Evolutionary conservation across 2,888 invertebrate species (phyloP).

Genomic region (Eubasilissa splendida): DNA sequence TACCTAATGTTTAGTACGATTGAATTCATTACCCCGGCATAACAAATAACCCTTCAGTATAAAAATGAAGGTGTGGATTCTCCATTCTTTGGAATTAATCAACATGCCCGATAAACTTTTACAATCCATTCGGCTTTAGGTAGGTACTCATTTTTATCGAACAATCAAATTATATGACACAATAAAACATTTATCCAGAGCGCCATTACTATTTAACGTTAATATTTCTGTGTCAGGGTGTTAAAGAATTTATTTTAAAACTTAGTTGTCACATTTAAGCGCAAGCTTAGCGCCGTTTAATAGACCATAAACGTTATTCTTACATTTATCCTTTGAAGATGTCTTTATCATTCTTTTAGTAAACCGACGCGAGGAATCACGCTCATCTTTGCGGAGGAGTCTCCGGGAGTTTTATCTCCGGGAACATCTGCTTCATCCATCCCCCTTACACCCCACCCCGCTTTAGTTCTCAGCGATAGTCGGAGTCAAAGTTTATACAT

Average conservation of each 20-base stretch:
- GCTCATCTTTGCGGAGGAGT: slow-evolving; percentile 6
- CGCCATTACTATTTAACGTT: slow-evolving; percentile 10
- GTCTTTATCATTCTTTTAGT: not conserved
- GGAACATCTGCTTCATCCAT: not conserved
- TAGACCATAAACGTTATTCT: slow-evolving; percentile 26
- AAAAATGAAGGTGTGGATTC: too few species aligned
- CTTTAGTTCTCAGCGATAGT: not conserved
- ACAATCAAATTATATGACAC: slow-evolving; percentile 34
- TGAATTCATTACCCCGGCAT: too few species aligned
- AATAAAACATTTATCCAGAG: slow-evolving; percentile 25
- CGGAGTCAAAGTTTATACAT: not conserved
- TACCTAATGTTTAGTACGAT: too few species aligned
- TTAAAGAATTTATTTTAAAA: slow-evolving; percentile 37
- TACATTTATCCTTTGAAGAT: slow-evolving; percentile 21
- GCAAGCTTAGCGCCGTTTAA: slow-evolving; percentile 18
- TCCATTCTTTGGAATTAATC: slow-evolving; percentile 13
- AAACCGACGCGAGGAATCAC: slow-evolving; percentile 3
- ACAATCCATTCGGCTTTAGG: not conserved
- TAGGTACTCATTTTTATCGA: slow-evolving; percentile 16
- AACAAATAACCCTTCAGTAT: too few species aligned
- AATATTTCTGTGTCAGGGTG: not conserved
- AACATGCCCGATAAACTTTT: slow-evolving; percentile 9
- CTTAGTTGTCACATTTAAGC: slow-evolving; percentile 34
- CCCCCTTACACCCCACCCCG: not conserved
- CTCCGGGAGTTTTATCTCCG: slow-evolving; percentile 3